Evolutionary conservation across 2,113 vertebrate species (phyloP), one percentile per base, ranked within the genome.

Genomic region (Alectura lathami): DNA sequence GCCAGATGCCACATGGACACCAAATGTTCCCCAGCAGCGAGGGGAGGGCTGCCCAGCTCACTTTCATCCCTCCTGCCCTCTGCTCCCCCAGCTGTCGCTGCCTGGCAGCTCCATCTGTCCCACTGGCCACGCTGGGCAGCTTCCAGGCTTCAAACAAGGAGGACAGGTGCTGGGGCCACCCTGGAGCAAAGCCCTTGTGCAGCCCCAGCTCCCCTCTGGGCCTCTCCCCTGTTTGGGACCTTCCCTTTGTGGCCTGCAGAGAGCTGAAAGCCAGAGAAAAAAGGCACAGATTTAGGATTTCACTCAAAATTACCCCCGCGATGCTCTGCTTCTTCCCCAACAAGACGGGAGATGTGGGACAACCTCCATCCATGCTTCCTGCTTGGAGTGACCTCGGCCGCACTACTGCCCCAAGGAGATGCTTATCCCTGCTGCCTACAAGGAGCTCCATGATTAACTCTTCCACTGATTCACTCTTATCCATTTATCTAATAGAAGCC

Each of bases 1-100:
- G 91, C 95, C 93, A 95, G 91, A 95, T 96, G 95, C 91, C 96
- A 96, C 95, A 93, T 97, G 96, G 96, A 96, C 91, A 96, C 96
- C 95, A 97, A 96, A 97, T 96, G 96, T 97, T 96, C 93, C 70
- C 70, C 74, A 6, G 91, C 87, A 74, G 29, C 0, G 4, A 78
- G 72, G 82, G 91, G 93, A 93, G 91, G 50, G 68, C 76, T 91
- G 2, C 2, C 13, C 6, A 7, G 83, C 79, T 57, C 3, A 3
- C 79, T 75, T 89, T 96, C 91, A 91, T 90, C 83, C 91, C 22
- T 48, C 70, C 87, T 57, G 40, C 82, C 77, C 86, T 50, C 77
- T 92, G 69, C 86, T 67, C 57, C 78, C 47, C 87, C 93, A 94
- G 69, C 69, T 83, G 93, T 69, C 74, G 74, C 54, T 29, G 72